A percentile compares a stretch with the other conserved stretches of the same genome.
phyloP scores from a whole-genome alignment of 2,797 vertebrate genomes.

The Chaunax sp. region DNA sequence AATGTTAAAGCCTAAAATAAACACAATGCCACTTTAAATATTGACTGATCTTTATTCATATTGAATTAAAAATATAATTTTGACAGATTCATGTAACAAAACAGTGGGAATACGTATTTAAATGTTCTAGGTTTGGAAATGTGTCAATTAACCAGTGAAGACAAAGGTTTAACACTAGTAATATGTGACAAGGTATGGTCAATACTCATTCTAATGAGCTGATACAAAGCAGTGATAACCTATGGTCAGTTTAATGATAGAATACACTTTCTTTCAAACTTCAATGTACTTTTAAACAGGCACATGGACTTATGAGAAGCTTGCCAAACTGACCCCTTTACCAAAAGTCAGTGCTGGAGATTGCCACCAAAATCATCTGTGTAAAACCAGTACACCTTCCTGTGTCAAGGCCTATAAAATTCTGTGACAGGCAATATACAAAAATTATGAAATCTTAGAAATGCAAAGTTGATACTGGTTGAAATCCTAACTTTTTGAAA shows the following conservation, averaged over 20 bases:
- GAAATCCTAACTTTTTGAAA: conserved; percentile 21
- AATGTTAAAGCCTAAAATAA: conserved; percentile 17
- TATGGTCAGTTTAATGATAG: conserved; percentile 26
- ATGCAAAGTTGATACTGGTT: conserved; percentile 14
- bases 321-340: conserved; percentile 23
- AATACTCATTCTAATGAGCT: conserved; percentile 59
- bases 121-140: conserved; percentile 90
- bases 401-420: background rate
- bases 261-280: conserved; percentile 36
- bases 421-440: conserved; percentile 18
- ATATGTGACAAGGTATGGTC: conserved; percentile 53
- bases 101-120: conserved; percentile 93
- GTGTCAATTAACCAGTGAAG: conserved; percentile 76
- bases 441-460: conserved; percentile 26
- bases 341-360: conserved; percentile 40
- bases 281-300: conserved; percentile 37
- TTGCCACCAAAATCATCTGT: conserved; percentile 60
- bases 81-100: conserved; percentile 99
- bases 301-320: conserved; percentile 36
- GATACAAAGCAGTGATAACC: conserved; percentile 46
- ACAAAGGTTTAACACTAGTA: conserved; percentile 58
- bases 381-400: conserved; percentile 11
- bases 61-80: conserved; percentile 99
- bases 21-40: conserved; percentile 73
- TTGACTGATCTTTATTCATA: conserved; percentile 98